Evolutionary conservation across 2,888 invertebrate species (phyloP), one percentile per base, ranked within the genome.

Genomic region (Lycaena phlaeas): DNA sequence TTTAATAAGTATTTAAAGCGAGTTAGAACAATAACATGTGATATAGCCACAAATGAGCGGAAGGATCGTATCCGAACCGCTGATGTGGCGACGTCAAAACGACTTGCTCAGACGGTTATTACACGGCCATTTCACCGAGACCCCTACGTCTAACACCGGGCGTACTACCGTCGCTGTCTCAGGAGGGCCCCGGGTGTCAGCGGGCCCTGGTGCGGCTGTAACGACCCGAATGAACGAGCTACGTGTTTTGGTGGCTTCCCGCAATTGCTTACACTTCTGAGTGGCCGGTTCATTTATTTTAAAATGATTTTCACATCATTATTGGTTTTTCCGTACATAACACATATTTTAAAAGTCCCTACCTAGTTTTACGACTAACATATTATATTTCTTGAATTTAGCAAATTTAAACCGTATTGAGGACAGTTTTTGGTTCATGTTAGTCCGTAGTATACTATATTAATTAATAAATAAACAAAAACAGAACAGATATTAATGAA

Each of bases 211-310:
- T 45, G 53, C 30, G 48, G 49, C 54, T 60, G 59, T 71, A 74
- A 75, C 71, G 67, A 71, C 60, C 54, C 53, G 59, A 73, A 70
- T 75, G 73, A 78, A 76, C 73, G 70, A 67, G 68, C 57, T 73
- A 78, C 78, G 78, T 81, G 79, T 77, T 78, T 76, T 77, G 76
- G 75, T 74, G 73, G 69, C 64, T 66, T 46, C 62, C 59, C 61
- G 50, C 68, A 74, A 71, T 76, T 70, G 68, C 61, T 73, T 68
- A 67, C 68, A 68, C 63, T 63, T 59, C 54, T 53, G 48, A 58
- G 45, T 47, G 48, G 46, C 45, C 39, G 52, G 46, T 44, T 43
- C 37, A 44, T 37, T 36, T 49, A 44, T 40, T 46, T 41, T 42
- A 27, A 46, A 47, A 49, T 38, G 7, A 44, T 45, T 45, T 45